Evolutionary conservation across 2,113 vertebrate species (phyloP), one percentile per base, ranked within the genome.

Genomic region (Ranitomeya imitator): DNA sequence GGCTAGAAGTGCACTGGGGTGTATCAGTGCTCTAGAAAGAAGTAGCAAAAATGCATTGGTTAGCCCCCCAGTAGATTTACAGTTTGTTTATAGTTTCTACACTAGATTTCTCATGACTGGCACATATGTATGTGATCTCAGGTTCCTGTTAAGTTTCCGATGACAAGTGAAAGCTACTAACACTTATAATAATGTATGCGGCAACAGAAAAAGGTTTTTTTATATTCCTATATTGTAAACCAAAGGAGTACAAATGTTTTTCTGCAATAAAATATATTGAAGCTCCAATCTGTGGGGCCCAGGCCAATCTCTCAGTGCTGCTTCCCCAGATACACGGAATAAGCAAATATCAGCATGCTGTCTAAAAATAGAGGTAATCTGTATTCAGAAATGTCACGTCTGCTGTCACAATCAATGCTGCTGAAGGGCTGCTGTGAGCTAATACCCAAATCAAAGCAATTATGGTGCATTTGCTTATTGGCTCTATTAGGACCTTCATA

Each of bases 391-490:
- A 91, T 92, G 90, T 90, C 89, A 92, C 71, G 86, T 79, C 79
- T 13, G 45, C 89, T 90, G 83, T 91, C 90, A 92, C 92, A 90
- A 92, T 54, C 91, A 87, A 92, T 92, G 90, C 87, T 91, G 91
- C 88, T 86, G 69, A 88, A 81, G 85, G 86, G 91, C 87, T 90
- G 83, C 92, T 90, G 82, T 73, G 37, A 91, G 90, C 93, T 93
- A 93, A 94, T 91, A 93, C 91, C 88, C 83, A 82, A 90, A 92
- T 93, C 91, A 91, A 93, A 92, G 90, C 94, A 91, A 91, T 90
- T 91, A 92, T 59, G 88, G 89, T 90, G 90, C 90, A 92, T 93
- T 52, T 88, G 89, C 90, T 91, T 91, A 92, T 71, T 87, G 90
- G 85, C 90, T 79, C 57, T 65, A 65, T 79, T 79, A 79, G 74